Conservation (phyloP, 2,797 vertebrate genomes). For the Morus bassanus region DNA sequence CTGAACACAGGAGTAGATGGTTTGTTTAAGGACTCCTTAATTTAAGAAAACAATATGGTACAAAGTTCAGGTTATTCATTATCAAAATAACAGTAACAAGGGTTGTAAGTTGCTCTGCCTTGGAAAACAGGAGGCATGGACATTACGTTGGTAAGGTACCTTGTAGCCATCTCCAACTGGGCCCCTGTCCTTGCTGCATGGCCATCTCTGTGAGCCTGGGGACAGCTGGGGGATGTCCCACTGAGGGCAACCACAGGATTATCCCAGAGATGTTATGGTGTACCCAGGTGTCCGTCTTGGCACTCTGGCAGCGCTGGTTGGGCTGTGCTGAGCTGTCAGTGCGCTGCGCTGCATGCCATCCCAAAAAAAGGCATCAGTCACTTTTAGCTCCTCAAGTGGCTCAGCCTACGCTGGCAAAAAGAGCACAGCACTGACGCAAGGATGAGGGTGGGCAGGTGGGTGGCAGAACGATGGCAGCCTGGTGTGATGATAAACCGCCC, state of each 20-base stretch:
- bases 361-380: neutral
- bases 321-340: neutral
- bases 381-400: neutral
- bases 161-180: neutral
- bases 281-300: neutral
- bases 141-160: accelerated
- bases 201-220: neutral
- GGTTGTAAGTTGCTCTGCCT: neutral
- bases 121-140: neutral
- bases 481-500: accelerated
- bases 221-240: neutral
- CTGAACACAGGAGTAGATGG: neutral
- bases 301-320: accelerated
- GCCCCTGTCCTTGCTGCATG: neutral
- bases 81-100: neutral
- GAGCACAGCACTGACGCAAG: neutral
- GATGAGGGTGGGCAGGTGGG: neutral
- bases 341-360: accelerated
- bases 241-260: neutral
- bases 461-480: neutral
- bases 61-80: neutral
- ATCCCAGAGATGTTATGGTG: neutral
- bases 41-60: neutral
- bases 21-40: neutral
- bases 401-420: neutral